Percentiles rank a stretch among this genome's conserved stretches.
Conservation (phyloP, 2,113 vertebrate species). For the Spheniscus mendiculus region DNA sequence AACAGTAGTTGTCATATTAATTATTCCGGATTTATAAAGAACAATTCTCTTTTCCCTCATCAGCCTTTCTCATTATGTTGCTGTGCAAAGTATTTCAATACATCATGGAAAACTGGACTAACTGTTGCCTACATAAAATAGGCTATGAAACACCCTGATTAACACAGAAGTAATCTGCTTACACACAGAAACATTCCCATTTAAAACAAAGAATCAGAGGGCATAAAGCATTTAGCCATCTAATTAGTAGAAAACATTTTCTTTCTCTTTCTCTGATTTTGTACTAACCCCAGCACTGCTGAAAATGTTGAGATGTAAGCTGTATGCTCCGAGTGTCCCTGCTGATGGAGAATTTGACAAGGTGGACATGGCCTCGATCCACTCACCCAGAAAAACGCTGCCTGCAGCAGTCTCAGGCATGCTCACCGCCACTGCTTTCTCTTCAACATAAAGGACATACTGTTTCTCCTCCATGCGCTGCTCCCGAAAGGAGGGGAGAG, state of each 20-base stretch:
- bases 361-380: accelerated
- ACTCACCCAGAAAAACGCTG: background rate
- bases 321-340: accelerated
- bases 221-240: background rate
- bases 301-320: background rate
- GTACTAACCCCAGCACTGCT: background rate
- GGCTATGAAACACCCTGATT: background rate
- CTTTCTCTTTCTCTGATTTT: background rate
- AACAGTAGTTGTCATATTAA: background rate
- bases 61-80: background rate
- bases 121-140: background rate
- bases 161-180: background rate
- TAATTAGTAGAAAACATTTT: background rate
- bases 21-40: background rate
- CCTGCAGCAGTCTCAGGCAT: too few species aligned
- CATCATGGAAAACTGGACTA: background rate
- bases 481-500: background rate
- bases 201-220: background rate
- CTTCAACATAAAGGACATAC: background rate
- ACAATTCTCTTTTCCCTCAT: background rate
- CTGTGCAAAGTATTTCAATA: background rate
- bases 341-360: background rate
- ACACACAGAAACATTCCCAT: background rate
- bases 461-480: background rate
- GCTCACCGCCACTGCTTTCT: background rate